phyloP scores from a whole-genome alignment of 2,888 invertebrate species.

The Meiosimyza platycephala region DNA sequence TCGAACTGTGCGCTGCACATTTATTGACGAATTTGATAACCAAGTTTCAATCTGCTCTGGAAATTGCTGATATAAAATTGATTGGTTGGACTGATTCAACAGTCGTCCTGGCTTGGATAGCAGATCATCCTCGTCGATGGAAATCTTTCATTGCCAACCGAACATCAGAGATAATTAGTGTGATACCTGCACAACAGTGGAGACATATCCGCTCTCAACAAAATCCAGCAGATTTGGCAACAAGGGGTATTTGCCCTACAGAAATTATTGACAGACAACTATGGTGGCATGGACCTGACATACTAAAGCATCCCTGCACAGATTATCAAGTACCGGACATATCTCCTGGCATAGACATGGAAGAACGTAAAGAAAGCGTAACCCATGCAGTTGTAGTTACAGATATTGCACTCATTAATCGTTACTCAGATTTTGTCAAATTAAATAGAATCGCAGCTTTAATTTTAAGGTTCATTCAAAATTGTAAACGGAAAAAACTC shows the following conservation, averaged over 20 bases:
- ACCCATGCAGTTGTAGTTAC: too few species aligned
- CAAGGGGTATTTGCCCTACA: constrained; percentile 35
- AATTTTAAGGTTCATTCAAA: too few species aligned
- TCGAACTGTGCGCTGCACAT: too few species aligned
- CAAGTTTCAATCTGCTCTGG: too few species aligned
- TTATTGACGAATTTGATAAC: too few species aligned
- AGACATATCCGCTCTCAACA: constrained; percentile 31
- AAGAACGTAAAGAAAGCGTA: too few species aligned
- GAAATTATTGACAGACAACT: constrained; percentile 18
- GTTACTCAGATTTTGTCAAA: too few species aligned
- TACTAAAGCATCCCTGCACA: not conserved
- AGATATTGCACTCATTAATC: too few species aligned
- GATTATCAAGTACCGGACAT: not conserved
- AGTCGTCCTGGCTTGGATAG: constrained; percentile 36
- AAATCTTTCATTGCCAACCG: constrained; percentile 38
- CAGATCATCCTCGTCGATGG: constrained; percentile 38
- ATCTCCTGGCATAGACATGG: too few species aligned
- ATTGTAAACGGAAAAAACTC: too few species aligned
- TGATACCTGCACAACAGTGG: constrained; percentile 33
- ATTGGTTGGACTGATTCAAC: constrained; percentile 37
- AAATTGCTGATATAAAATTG: too few species aligned
- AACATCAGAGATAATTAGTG: constrained; percentile 30
- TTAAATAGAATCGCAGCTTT: too few species aligned
- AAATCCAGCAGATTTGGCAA: constrained; percentile 41
- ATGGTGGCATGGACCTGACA: constrained; percentile 13